These are phyloP conservation scores for Liolophura sinensis DNA, from an alignment of 1,140 invertebrate species.

Conservation along the genomic window DNA sequence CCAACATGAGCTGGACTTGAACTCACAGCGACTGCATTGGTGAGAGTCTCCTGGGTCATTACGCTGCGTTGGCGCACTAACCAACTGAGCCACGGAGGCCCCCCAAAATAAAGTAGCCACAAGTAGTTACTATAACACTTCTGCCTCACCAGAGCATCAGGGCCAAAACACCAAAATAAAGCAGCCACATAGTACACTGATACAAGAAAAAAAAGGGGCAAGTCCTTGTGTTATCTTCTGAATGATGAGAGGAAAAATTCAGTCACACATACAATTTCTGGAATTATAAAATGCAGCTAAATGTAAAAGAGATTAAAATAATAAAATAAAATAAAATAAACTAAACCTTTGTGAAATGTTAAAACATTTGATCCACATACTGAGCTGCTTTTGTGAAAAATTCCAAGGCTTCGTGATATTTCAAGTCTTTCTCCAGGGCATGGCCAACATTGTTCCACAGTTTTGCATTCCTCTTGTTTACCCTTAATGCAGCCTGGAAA, in stretches of 20 bases:
- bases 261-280: not conserved
- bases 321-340: not conserved
- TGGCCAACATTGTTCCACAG: conserved; percentile 97
- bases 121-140: too few relatives aligned
- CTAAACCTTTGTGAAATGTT: not conserved
- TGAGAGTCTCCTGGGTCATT: too few relatives aligned
- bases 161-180: too few relatives aligned
- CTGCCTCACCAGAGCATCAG: too few relatives aligned
- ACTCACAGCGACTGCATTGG: too few relatives aligned
- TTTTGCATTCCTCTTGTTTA: conserved; percentile 92
- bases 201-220: not conserved
- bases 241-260: not conserved
- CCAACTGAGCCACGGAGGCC: too few relatives aligned
- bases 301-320: not conserved
- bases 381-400: conserved; percentile 90
- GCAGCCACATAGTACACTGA: not conserved
- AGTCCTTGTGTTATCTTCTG: not conserved
- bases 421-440: conserved; percentile 83
- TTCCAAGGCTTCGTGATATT: conserved; percentile 81
- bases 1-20: too few relatives aligned
- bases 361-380: conserved; percentile 52
- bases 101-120: too few relatives aligned
- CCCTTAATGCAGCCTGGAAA: conserved; percentile 83
- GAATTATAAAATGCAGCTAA: not conserved
- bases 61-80: too few relatives aligned